Base-by-base conservation (phyloP, 2,888 invertebrate genomes). In the Drosophila seclusa region DNA sequence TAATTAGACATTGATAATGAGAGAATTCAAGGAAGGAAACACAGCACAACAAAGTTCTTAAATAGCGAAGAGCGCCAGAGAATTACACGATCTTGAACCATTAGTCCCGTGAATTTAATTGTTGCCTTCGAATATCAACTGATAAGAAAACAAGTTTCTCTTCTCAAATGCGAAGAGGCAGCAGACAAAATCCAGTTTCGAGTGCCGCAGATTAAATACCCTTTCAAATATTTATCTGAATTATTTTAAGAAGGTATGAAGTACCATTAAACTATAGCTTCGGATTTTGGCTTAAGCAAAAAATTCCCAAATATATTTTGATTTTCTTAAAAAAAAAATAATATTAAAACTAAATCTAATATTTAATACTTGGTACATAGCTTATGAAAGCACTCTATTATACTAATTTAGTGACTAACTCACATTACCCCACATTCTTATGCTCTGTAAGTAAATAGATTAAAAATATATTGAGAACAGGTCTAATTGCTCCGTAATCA, bases 101-200 rank as follows among this genome's bases (percentile, higher is more conserved):
- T 54, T 7, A 40, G 34, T 32, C 21, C 48, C 27, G 13, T 6
- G 45, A 29, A 13, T 50, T 54, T 48, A 68, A 57, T 78, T 74
- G 52, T 52, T 69, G 59, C 38, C 49, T 72, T 64, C 13, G 13
- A 34, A 38, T 21, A 34, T 31, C 18, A 21, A 59, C 21, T 77
- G 78, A 76, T 76, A 76, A 78, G 57, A 49, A 62, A 64, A 66
- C 66, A 31, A 50, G 77, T 68, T 68, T 76, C 42, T 58, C 71
- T 59, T 34, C 24, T 13, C 10, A 34, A 50, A 38, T 21, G 27
- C 4, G 5, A 31, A 59, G 31, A 34, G 10, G 24, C 21, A 18
- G 2, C 16, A 21, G 10, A 21, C 16, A 57, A 42, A 18, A 8
- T 8, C 8, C 16, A 16, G 0, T 1, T 21, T 21, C 29, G 2